Conservation (phyloP, 2,113 vertebrate genomes). For the Chroicocephalus ridibundus region DNA sequence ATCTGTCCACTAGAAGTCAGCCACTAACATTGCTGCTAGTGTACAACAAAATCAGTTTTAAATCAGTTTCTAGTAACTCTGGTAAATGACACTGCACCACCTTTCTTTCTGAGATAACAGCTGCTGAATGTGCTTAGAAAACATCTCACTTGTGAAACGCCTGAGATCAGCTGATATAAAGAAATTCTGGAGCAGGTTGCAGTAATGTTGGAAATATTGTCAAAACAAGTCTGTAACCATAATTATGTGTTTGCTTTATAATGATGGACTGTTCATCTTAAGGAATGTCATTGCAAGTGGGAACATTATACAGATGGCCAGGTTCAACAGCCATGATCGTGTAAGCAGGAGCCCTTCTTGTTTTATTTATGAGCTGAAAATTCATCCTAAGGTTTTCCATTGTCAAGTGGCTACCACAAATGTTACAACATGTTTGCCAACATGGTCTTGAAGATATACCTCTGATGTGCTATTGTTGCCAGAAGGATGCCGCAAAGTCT, state of each 20-base stretch:
- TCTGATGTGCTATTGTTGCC: conserved; percentile 23
- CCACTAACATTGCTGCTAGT: not conserved
- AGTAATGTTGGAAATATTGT: conserved; percentile 44
- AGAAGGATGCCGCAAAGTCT: conserved; percentile 62
- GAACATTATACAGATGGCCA: conserved; percentile 68
- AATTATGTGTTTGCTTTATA: conserved; percentile 58
- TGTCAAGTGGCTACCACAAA: conserved; percentile 70
- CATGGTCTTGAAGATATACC: conserved; percentile 50
- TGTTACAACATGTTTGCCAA: conserved; percentile 59
- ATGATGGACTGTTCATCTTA: conserved; percentile 51
- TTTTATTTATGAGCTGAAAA: conserved; percentile 79
- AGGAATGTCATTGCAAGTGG: conserved; percentile 66
- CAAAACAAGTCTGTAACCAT: conserved; percentile 47
- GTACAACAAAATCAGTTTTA: not conserved
- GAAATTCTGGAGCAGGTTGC: conserved; percentile 44
- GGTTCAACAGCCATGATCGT: conserved; percentile 42
- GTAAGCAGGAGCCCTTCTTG: conserved; percentile 62
- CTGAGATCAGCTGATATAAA: conserved; percentile 7
- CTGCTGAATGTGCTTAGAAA: not conserved
- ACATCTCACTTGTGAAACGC: not conserved
- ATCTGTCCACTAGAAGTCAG: not conserved
- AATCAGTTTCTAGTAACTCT: not conserved
- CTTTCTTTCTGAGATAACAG: not conserved
- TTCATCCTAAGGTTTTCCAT: conserved; percentile 68
- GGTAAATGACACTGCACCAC: not conserved